These are phyloP conservation scores for Congeria kusceri DNA, from an alignment of 2,888 invertebrate species.

Conservation along the genomic window DNA sequence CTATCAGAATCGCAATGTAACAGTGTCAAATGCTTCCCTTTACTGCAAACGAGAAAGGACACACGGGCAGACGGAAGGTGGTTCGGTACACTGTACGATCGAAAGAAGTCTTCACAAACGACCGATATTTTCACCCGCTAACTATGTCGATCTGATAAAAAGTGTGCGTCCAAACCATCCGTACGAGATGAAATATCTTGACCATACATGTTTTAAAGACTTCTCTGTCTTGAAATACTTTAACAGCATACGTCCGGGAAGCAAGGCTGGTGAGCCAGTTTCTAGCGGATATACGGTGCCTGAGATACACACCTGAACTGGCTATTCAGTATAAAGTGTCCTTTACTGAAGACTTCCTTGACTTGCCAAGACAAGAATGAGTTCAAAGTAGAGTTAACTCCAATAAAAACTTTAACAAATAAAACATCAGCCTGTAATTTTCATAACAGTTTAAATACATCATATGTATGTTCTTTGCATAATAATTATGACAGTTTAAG, in stretches of 20 bases:
- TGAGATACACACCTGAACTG: too few species aligned
- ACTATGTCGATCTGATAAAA: constrained; percentile 35
- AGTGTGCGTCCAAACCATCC: constrained; percentile 14
- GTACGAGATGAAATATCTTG: constrained; percentile 29
- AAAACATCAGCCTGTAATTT: too few species aligned
- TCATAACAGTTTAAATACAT: too few species aligned
- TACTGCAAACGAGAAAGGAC: neutral
- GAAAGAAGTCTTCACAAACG: constrained; percentile 30
- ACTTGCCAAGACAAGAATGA: constrained; percentile 21
- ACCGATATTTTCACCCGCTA: constrained; percentile 30
- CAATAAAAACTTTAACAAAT: too few species aligned
- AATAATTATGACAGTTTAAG: too few species aligned
- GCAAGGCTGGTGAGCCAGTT: constrained; percentile 29
- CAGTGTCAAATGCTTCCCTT: constrained; percentile 29
- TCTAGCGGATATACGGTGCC: too few species aligned
- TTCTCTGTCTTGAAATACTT: constrained; percentile 25
- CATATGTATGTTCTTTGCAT: too few species aligned
- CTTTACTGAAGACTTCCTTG: neutral
- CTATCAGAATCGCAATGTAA: constrained; percentile 61
- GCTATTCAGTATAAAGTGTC: too few species aligned
- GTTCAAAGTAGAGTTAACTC: too few species aligned
- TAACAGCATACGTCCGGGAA: constrained; percentile 27
- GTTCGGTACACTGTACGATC: constrained; percentile 40
- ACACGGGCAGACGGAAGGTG: constrained; percentile 36
- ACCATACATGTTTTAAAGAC: constrained; percentile 27